These are phyloP conservation scores for Sterna hirundo DNA, from an alignment of 2,113 vertebrate genomes.

Conservation along the genomic window DNA sequence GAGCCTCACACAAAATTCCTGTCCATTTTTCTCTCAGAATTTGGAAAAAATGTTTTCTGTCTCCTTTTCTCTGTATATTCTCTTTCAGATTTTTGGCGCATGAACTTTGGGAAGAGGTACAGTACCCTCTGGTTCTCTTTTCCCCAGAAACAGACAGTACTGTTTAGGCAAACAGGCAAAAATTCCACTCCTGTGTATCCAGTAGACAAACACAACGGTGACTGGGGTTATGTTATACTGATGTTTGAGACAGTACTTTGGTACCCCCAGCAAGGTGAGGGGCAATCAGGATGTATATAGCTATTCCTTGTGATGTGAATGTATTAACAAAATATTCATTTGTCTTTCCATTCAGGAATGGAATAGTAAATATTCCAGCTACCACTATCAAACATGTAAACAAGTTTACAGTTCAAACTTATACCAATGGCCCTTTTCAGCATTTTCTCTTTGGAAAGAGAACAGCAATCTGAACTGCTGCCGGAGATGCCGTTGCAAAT, in stretches of 20 bases:
- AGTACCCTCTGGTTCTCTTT: background rate
- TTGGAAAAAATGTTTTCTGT: background rate
- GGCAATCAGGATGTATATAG: background rate
- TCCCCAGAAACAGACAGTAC: background rate
- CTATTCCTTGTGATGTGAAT: background rate
- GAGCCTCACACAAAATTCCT: background rate
- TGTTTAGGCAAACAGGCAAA: background rate
- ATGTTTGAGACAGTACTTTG: background rate
- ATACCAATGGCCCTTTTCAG: background rate
- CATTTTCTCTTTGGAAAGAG: background rate
- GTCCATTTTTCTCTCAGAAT: background rate
- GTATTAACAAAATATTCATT: background rate
- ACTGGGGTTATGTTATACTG: background rate
- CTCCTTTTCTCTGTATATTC: background rate
- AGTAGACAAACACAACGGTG: background rate
- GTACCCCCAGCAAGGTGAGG: background rate
- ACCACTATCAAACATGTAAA: background rate
- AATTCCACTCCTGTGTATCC: background rate
- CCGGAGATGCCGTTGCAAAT: background rate
- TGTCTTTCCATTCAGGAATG: background rate
- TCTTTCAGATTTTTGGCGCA: background rate
- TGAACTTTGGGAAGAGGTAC: background rate
- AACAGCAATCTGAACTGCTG: background rate
- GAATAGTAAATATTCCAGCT: background rate
- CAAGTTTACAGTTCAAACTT: background rate